These are phyloP conservation scores for Eciton burchellii DNA, from an alignment of 1,140 invertebrate species.

Conservation along the genomic window DNA sequence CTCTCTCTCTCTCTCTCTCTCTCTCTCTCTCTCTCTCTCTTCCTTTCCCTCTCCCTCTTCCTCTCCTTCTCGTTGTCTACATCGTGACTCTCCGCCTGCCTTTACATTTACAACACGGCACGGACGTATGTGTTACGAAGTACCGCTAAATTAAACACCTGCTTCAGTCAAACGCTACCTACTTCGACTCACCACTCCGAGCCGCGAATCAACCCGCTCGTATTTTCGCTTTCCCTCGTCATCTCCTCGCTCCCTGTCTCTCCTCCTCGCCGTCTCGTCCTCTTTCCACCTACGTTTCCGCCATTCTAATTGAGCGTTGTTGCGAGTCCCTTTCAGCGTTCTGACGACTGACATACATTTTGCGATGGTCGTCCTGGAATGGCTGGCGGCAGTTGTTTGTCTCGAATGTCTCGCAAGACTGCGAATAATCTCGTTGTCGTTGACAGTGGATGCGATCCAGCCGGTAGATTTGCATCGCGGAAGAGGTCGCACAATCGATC, in stretches of 20 bases:
- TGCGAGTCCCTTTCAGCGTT: slow-evolving; percentile 34
- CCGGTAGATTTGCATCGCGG: background rate
- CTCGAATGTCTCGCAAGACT: background rate
- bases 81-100: slow-evolving; percentile 57
- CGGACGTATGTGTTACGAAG: slow-evolving; percentile 70
- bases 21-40: slow-evolving; percentile 31
- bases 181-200: slow-evolving; percentile 71
- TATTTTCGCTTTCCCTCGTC: slow-evolving; percentile 21
- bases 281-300: slow-evolving; percentile 28
- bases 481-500: background rate
- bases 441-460: background rate
- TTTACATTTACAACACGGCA: slow-evolving; percentile 64
- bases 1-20: background rate
- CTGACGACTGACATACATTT: slow-evolving; percentile 49
- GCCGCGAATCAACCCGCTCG: slow-evolving; percentile 67
- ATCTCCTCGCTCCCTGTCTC: background rate
- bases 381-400: slow-evolving; percentile 10
- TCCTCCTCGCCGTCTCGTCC: background rate
- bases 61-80: slow-evolving; percentile 9
- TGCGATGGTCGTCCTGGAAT: slow-evolving; percentile 8
- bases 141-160: slow-evolving; percentile 76
- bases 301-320: slow-evolving; percentile 67
- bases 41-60: background rate
- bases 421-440: background rate
- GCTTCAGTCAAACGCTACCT: slow-evolving; percentile 75